These are phyloP conservation scores for Hydropsyche tenuis DNA, from an alignment of 1,140 invertebrate genomes.

Conservation along the genomic window DNA sequence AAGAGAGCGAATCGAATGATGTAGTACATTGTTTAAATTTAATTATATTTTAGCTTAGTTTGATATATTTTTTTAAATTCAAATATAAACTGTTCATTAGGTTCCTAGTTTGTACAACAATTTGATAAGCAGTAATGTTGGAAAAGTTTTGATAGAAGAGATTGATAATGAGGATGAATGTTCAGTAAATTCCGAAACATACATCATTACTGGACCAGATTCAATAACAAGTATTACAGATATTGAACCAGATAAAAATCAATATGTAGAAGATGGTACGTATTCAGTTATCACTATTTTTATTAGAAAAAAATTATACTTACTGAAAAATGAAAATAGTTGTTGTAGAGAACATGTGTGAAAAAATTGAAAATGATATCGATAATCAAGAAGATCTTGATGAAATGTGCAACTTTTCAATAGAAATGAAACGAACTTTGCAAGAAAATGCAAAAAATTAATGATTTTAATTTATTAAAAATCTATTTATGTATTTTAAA, in stretches of 20 bases:
- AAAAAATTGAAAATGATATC: not conserved
- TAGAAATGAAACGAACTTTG: constrained; percentile 1
- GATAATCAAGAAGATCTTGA: not conserved
- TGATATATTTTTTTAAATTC: too few species aligned
- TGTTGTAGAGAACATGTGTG: not conserved
- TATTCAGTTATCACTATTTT: too few species aligned
- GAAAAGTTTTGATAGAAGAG: constrained; percentile 20
- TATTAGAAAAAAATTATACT: too few species aligned
- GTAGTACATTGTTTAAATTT: too few species aligned
- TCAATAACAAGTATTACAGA: not conserved
- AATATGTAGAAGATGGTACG: too few species aligned
- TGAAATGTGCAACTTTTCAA: not conserved
- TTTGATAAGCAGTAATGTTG: not conserved
- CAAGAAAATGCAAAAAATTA: not conserved
- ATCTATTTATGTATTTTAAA: too few species aligned
- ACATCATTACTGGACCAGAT: not conserved
- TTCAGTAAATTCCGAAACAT: not conserved
- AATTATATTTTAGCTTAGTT: too few species aligned
- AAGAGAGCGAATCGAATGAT: too few species aligned
- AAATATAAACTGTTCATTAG: too few species aligned
- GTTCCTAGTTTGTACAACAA: too few species aligned
- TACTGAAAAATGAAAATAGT: not conserved
- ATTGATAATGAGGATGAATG: not conserved
- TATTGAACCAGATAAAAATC: not conserved
- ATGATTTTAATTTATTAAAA: not conserved